Conservation (phyloP, 1,140 invertebrate genomes). For the Lepidotrigona ventralis region DNA sequence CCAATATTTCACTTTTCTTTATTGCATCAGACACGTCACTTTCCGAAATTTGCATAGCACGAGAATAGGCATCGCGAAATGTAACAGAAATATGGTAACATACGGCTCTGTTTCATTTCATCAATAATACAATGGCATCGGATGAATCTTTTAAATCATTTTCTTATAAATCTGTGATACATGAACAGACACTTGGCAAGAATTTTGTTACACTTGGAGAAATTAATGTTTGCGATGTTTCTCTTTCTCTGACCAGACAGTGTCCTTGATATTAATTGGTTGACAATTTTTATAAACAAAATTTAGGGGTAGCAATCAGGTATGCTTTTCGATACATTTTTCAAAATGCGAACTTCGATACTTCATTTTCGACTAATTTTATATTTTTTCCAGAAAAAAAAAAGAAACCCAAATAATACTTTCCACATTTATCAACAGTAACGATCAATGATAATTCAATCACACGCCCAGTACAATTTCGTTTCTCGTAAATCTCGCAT, state of each 20-base stretch:
- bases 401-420: background rate
- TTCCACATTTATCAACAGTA: background rate
- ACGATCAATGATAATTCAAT: background rate
- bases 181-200: too few relatives aligned
- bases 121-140: background rate
- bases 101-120: background rate
- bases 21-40: background rate
- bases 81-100: background rate
- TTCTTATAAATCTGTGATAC: too few relatives aligned
- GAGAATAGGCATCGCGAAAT: background rate
- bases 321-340: too few relatives aligned
- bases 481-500: background rate
- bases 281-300: too few relatives aligned
- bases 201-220: too few relatives aligned
- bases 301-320: too few relatives aligned
- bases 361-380: too few relatives aligned
- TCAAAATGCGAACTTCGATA: too few relatives aligned
- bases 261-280: background rate
- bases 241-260: background rate
- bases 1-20: conserved; percentile 6
- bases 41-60: background rate
- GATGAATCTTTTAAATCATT: too few relatives aligned
- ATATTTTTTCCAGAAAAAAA: too few relatives aligned
- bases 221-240: background rate
- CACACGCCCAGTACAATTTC: background rate